Conservation (phyloP, 1,140 invertebrate genomes). For the Tetraneura akinire region DNA sequence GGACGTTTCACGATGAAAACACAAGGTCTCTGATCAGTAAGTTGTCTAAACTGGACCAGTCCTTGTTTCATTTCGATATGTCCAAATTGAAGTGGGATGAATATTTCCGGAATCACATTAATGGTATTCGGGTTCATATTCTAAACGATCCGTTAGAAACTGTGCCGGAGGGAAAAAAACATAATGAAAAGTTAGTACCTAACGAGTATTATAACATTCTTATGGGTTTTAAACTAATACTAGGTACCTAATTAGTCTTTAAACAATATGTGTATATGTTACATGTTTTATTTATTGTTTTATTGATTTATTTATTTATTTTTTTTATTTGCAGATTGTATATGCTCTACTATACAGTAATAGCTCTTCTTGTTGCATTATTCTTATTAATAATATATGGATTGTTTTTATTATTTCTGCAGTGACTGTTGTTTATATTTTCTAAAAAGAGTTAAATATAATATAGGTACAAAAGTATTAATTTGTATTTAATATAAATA, state of each 20-base stretch:
- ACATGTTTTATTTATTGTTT: not conserved
- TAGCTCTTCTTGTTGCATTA: not conserved
- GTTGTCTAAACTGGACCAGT: conserved; percentile 65
- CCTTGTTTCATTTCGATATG: conserved; percentile 71
- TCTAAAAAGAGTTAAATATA: no score
- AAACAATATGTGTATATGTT: no score
- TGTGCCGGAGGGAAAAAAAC: conserved; percentile 3
- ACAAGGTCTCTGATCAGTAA: conserved; percentile 63
- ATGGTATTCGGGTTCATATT: conserved; percentile 69
- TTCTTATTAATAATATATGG: not conserved
- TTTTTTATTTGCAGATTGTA: conserved; percentile 20
- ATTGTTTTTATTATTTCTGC: not conserved
- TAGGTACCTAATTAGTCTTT: no score
- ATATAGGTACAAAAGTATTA: not conserved
- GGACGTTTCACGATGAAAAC: conserved; percentile 59
- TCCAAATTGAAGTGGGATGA: conserved; percentile 68
- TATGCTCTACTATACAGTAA: not conserved
- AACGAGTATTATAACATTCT: not conserved
- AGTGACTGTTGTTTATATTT: not conserved
- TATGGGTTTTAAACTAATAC: no score
- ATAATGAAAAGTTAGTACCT: conserved; percentile 18
- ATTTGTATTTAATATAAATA: not conserved
- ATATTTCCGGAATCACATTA: conserved; percentile 69
- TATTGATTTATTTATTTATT: not conserved
- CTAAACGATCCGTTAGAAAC: conserved; percentile 25